Percentiles rank a stretch among this genome's conserved stretches.
Evolutionary conservation across 1,140 invertebrate species (phyloP).

Genomic region (Pararge aegeria): DNA sequence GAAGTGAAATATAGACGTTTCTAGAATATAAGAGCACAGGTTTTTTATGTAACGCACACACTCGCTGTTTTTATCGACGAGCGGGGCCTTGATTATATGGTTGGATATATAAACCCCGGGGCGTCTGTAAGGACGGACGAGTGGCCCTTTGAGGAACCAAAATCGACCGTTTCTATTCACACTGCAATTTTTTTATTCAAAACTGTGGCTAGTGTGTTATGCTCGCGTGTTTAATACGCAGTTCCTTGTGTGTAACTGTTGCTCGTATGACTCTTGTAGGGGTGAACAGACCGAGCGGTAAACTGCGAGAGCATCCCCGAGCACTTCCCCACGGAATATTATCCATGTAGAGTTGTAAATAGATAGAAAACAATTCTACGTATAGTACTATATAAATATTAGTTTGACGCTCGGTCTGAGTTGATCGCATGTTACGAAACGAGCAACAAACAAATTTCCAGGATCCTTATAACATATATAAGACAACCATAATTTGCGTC

Average conservation of each 20-base stretch:
- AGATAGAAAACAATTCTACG: no score
- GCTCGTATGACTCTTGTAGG: constrained; percentile 15
- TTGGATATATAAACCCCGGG: constrained; percentile 36
- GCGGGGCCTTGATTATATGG: constrained; percentile 30
- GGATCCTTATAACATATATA: no score
- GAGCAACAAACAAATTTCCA: no score
- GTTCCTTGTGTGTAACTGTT: constrained; percentile 32
- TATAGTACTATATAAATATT: no score
- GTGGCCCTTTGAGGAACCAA: constrained; percentile 30
- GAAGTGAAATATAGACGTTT: constrained; percentile 14
- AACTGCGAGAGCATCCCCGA: no score
- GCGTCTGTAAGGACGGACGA: constrained; percentile 44
- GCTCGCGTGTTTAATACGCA: constrained; percentile 24
- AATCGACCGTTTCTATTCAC: constrained; percentile 52
- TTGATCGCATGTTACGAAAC: no score
- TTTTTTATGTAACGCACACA: constrained; percentile 22
- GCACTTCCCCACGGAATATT: no score
- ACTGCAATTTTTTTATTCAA: constrained; percentile 69
- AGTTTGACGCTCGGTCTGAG: no score
- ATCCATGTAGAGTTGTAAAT: no score
- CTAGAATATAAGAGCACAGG: constrained; percentile 15
- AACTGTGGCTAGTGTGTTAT: constrained; percentile 68
- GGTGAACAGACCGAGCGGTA: background rate
- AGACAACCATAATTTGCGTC: no score
- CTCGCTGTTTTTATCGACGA: constrained; percentile 46